A percentile compares a stretch with the other conserved stretches of the same genome.
Conservation (phyloP, 92 coral and sea anemone species). For the Scolanthus callimorphus region DNA sequence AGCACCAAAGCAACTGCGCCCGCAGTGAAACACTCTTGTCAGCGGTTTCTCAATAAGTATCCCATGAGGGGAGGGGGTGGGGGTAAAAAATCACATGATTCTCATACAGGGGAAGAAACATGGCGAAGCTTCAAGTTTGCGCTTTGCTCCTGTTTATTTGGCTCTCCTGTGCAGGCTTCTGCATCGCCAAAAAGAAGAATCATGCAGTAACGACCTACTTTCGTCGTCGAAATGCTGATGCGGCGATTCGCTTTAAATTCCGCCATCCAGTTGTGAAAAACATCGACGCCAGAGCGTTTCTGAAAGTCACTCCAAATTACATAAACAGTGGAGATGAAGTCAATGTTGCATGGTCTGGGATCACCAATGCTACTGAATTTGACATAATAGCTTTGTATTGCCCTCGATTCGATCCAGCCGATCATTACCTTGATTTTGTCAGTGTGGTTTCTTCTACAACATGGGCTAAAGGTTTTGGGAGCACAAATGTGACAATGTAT, state of each 20-base stretch:
- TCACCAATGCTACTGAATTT: slow-evolving; percentile 26
- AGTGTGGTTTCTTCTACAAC: slow-evolving; percentile 57
- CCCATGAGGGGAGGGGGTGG: no score
- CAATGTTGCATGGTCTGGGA: slow-evolving; percentile 76
- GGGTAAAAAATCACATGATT: no score
- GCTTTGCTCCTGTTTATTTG: no score
- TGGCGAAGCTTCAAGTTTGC: no score
- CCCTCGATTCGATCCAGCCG: slow-evolving; percentile 55
- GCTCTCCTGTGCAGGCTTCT: neutral
- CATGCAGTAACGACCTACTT: slow-evolving; percentile 59
- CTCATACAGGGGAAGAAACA: no score
- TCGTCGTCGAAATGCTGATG: slow-evolving; percentile 46
- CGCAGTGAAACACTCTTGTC: no score
- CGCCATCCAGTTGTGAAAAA: slow-evolving; percentile 6
- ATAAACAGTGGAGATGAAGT: slow-evolving; percentile 75
- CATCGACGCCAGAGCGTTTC: slow-evolving; percentile 5
- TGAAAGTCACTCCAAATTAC: slow-evolving; percentile 33
- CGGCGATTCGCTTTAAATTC: slow-evolving; percentile 23
- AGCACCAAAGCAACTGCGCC: no score
- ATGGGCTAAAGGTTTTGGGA: slow-evolving; percentile 59
- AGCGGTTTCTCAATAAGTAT: no score
- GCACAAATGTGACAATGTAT: slow-evolving; percentile 39
- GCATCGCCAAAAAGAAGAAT: slow-evolving; percentile 12
- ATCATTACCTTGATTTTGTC: slow-evolving; percentile 72
- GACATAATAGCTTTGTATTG: slow-evolving; percentile 81